Evolutionary conservation across 1,140 invertebrate genomes (phyloP).

Genomic region (Diorhabda elongata): DNA sequence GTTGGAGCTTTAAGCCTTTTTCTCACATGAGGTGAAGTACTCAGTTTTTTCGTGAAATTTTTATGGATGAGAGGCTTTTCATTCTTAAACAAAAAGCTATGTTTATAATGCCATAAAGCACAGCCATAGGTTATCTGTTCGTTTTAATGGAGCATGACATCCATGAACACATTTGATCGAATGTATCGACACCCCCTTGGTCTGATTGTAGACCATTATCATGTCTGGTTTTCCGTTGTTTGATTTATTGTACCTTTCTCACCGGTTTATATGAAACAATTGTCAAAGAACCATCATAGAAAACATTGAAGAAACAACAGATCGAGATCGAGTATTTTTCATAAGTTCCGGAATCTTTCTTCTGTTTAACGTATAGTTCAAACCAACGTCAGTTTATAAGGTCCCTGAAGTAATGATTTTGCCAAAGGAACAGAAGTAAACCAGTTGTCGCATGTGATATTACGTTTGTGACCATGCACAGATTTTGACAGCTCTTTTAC

Average conservation of each 20-base stretch:
- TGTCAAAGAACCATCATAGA: slow-evolving; percentile 18
- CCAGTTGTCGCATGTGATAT: slow-evolving; percentile 47
- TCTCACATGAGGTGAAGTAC: too few species aligned
- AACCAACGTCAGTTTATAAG: slow-evolving; percentile 40
- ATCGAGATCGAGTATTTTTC: slow-evolving; percentile 1
- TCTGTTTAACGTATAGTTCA: slow-evolving; percentile 17
- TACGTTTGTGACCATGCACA: slow-evolving; percentile 40
- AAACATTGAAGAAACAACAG: slow-evolving; percentile 16
- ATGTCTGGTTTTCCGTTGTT: slow-evolving; percentile 23
- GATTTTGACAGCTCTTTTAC: slow-evolving; percentile 25
- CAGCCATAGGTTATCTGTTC: too few species aligned
- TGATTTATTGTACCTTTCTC: slow-evolving; percentile 15
- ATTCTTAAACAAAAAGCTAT: too few species aligned
- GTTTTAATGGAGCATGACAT: too few species aligned
- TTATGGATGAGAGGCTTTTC: too few species aligned
- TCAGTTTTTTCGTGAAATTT: too few species aligned
- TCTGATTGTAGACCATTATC: slow-evolving; percentile 45
- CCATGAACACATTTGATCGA: slow-evolving; percentile 46
- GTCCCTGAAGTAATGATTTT: slow-evolving; percentile 38
- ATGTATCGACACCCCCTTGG: slow-evolving; percentile 49
- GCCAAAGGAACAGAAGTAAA: slow-evolving; percentile 40
- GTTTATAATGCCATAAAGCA: too few species aligned
- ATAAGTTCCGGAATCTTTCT: slow-evolving; percentile 28
- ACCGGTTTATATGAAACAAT: slow-evolving; percentile 34
- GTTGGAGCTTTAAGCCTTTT: too few species aligned